Conservation (phyloP, 53 echinoderm and acorn worm species). For the Holothuria scabra region DNA sequence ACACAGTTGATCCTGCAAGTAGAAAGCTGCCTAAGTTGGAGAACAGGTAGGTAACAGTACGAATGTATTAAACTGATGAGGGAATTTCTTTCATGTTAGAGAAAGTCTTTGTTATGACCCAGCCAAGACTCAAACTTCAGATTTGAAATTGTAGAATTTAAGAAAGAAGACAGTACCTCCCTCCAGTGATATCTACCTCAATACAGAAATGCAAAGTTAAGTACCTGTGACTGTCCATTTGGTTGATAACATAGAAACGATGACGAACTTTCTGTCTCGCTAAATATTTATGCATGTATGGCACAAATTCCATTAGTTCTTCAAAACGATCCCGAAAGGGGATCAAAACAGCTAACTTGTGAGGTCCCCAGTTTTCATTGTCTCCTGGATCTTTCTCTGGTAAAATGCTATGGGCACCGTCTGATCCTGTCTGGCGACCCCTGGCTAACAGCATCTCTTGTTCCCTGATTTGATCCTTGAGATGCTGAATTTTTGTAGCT, state of each 20-base stretch:
- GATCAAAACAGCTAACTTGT: constrained; percentile 82
- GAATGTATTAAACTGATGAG: background rate
- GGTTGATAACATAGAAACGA: constrained; percentile 83
- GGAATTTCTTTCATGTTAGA: too few relatives aligned
- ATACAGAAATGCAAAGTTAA: background rate
- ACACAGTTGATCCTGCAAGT: too few relatives aligned
- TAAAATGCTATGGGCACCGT: background rate
- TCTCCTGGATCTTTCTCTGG: constrained; percentile 52
- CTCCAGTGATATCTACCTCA: background rate
- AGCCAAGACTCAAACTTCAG: background rate
- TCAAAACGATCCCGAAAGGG: constrained; percentile 96
- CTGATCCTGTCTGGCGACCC: constrained; percentile 14
- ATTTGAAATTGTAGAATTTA: too few relatives aligned
- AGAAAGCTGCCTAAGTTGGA: too few relatives aligned
- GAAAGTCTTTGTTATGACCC: too few relatives aligned
- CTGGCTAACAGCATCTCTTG: constrained; percentile 50
- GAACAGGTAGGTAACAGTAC: too few relatives aligned
- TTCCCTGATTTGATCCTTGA: constrained; percentile 63
- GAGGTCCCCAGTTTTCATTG: constrained; percentile 76
- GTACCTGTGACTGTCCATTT: constrained; percentile 89
- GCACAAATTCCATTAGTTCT: constrained; percentile 96
- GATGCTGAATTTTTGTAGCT: constrained; percentile 51
- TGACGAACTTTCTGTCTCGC: constrained; percentile 86
- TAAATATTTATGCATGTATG: constrained; percentile 92
- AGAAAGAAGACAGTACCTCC: background rate